Conservation (phyloP, 1,140 invertebrate genomes). For the Ceratitis capitata region DNA sequence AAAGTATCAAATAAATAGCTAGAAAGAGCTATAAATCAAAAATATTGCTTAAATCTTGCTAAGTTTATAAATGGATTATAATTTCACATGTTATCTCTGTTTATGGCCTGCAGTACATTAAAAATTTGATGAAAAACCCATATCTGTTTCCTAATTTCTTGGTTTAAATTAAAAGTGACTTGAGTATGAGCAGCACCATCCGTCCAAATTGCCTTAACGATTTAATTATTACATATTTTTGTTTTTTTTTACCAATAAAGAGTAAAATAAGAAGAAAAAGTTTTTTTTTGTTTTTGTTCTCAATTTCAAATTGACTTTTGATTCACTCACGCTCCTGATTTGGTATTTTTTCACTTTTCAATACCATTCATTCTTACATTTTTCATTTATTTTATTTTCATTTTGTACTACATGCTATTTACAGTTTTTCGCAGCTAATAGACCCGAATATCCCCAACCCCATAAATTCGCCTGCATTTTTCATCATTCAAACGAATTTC, state of each 20-base stretch:
- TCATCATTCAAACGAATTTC: constrained; percentile 31
- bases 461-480: not conserved
- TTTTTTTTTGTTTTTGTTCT: not conserved
- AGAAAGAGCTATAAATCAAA: too few relatives aligned
- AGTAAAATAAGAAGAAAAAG: too few relatives aligned
- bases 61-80: too few relatives aligned
- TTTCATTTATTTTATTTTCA: too few relatives aligned
- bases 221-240: not conserved
- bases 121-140: too few relatives aligned
- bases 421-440: constrained; percentile 17
- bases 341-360: constrained; percentile 23
- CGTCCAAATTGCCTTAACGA: not conserved
- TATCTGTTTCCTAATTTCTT: too few relatives aligned
- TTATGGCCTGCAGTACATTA: too few relatives aligned
- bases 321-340: not conserved
- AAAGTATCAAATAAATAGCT: too few relatives aligned
- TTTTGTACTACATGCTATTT: not conserved
- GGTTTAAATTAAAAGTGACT: too few relatives aligned
- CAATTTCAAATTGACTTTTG: not conserved
- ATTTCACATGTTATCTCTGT: too few relatives aligned
- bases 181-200: not conserved
- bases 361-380: not conserved
- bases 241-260: too few relatives aligned
- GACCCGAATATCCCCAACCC: not conserved
- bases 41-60: too few relatives aligned